Base-by-base conservation (phyloP, 2,888 invertebrate genomes). In the Chironomus riparius region DNA sequence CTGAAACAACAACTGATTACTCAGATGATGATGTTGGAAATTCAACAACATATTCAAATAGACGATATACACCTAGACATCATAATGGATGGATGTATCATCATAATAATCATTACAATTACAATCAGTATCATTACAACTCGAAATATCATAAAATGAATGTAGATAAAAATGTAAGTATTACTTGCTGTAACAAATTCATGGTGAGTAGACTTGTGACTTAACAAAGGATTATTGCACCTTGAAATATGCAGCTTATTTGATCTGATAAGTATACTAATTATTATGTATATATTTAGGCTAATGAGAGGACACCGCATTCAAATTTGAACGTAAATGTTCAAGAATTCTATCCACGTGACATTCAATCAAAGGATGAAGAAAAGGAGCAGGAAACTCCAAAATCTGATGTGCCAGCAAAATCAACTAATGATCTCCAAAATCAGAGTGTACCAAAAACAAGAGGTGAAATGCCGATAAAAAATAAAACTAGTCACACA, bases 1-100 rank as follows among this genome's bases (percentile, higher is more conserved):
- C 65, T 74, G 74, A 74, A 48, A 74, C 74, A 21, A 74, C 74
- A 7, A 74, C 74, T 10, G 74, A 74, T 22, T 74, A 74, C 47
- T 74, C 74, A 4, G 74, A 68, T 6, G 74, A 74, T 48, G 74
- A 74, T 15, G 47, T n/a, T 15, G 69, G 18, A n/a, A 69, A 47
- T 15, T 69, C 65, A 22, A 18, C 56, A 56, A 15, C n/a, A 7
- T 56, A n/a, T 18, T 15, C 56, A 56, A 56, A 18, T 4, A 28
- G 47, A 22, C 4, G 65, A 10, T 24, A 65, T 65, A 13, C 18
- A 13, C 7, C 24, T 10, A 2, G 21, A 12, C 50, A 72, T 47
- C 72, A 72, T 4, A 72, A 72, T 15, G 72, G 61, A 56, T 72
- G 72, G 72, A 72, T n/a, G 10, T 38, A 72, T 38, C 56, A 24